phyloP scores from a whole-genome alignment of 2,888 invertebrate species.

The Napeogenes inachia region DNA sequence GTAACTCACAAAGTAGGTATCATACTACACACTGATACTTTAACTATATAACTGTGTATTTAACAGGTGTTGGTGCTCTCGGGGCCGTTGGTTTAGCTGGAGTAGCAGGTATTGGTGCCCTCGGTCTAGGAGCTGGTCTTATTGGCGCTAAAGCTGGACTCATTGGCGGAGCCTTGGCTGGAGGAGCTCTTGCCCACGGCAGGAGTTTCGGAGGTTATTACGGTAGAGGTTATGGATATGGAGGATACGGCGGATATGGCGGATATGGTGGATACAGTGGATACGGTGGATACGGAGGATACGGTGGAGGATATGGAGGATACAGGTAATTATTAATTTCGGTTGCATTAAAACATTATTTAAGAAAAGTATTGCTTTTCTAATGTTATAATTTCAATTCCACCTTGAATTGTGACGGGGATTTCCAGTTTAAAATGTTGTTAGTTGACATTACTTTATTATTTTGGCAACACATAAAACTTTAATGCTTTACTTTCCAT shows the following conservation, averaged over 20 bases:
- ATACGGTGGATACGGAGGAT: conserved; percentile 44
- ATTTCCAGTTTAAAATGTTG: too few relatives aligned
- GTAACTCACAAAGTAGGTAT: too few relatives aligned
- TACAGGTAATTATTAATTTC: conserved; percentile 12
- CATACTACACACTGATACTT: background rate
- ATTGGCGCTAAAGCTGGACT: conserved; percentile 60
- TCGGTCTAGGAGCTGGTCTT: conserved; percentile 50
- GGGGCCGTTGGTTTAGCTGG: conserved; percentile 47
- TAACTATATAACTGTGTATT: background rate
- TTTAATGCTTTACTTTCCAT: too few relatives aligned
- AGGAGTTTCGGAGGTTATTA: conserved; percentile 25
- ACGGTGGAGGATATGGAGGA: conserved; percentile 34
- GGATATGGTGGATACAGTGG: conserved; percentile 41
- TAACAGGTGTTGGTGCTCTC: conserved; percentile 39
- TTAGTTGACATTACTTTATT: too few relatives aligned
- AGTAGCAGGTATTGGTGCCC: conserved; percentile 44
- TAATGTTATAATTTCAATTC: too few relatives aligned
- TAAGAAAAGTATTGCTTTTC: too few relatives aligned
- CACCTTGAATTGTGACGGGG: too few relatives aligned
- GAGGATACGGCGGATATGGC: conserved; percentile 37
- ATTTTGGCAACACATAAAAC: too few relatives aligned
- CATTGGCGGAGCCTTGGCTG: conserved; percentile 58
- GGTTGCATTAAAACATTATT: too few relatives aligned
- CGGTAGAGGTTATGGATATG: conserved; percentile 29
- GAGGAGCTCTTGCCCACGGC: conserved; percentile 38